These are phyloP conservation scores for Himalopsyche tibetana DNA, from an alignment of 2,888 invertebrate genomes.

Conservation along the genomic window DNA sequence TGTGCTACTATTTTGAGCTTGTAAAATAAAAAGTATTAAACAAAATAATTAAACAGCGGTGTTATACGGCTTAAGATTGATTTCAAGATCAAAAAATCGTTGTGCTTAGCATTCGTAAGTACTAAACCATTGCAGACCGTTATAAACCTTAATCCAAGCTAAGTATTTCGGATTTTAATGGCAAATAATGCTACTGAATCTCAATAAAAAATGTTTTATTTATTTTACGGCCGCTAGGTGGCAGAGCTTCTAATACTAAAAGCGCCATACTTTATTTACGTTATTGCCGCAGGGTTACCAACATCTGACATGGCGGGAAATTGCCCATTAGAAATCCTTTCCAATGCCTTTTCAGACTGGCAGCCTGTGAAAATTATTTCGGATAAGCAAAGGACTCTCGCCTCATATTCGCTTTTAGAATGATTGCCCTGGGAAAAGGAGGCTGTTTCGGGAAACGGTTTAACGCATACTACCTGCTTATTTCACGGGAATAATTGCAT, in stretches of 20 bases:
- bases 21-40: too few species aligned
- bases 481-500: background rate
- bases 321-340: constrained; percentile 39
- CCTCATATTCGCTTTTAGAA: constrained; percentile 42
- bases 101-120: too few species aligned
- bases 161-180: constrained; percentile 27
- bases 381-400: constrained; percentile 36
- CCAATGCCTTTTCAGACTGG: constrained; percentile 11
- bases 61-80: too few species aligned
- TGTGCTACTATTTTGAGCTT: too few species aligned
- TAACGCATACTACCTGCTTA: background rate
- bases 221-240: background rate
- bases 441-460: constrained; percentile 9
- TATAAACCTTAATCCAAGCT: background rate
- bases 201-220: constrained; percentile 24
- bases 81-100: too few species aligned
- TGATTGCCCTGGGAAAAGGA: constrained; percentile 25
- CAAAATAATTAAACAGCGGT: too few species aligned
- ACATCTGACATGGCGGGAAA: constrained; percentile 34
- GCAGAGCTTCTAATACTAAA: constrained; percentile 10
- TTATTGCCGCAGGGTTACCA: constrained; percentile 29
- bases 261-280: constrained; percentile 19
- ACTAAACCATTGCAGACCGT: too few species aligned
- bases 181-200: background rate
- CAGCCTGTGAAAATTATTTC: constrained; percentile 42